Base-by-base conservation (phyloP, 2,888 invertebrate genomes). In the Stomorhina lunata region DNA sequence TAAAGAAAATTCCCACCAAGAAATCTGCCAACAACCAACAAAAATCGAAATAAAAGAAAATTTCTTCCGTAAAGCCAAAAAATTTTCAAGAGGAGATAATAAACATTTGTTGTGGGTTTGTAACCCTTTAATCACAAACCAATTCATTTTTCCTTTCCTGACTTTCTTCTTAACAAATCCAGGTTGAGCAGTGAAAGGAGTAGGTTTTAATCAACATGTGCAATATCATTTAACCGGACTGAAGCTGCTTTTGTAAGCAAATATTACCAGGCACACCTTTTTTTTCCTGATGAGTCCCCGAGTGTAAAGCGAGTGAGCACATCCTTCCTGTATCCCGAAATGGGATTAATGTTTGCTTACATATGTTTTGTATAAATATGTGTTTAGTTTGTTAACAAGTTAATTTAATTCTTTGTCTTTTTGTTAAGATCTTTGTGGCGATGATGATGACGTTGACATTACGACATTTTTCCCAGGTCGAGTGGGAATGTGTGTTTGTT, bases 1-100 rank as follows among this genome's bases (percentile, higher is more conserved):
- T 78, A 73, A 82, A 57, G 78, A 82, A 78, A 82, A 73, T 82
- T 82, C 81, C 78, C 81, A 82, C 81, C 66, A 81, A 68, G 20
- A 72, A 59, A 72, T 53, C 77, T 32, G 29, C 40, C n/a, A 45
- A 27, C n/a, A n/a, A n/a, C n/a, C n/a, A n/a, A n/a, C n/a, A 34
- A 32, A 22, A n/a, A 20, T 20, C 29, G 25, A 4, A 1, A 43
- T 0, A 43, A 2, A 20, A 43, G 9, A 53, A 61, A 59, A 61
- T 20, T 61, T 61, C 48, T 69, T 27, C 29, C 57, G 22, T 17
- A 50, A n/a, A 20, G 15, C 34, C 61, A 50, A 17, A 48, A 7
- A 4, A 66, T 65, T 66, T 66, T 29, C 43, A 34, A 63, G 25
- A 55, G 45, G 25, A 65, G 57, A 50, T 65, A 66, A 69, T 65